Evolutionary conservation across 2,888 invertebrate genomes (phyloP).

Genomic region (Troides aeacus): DNA sequence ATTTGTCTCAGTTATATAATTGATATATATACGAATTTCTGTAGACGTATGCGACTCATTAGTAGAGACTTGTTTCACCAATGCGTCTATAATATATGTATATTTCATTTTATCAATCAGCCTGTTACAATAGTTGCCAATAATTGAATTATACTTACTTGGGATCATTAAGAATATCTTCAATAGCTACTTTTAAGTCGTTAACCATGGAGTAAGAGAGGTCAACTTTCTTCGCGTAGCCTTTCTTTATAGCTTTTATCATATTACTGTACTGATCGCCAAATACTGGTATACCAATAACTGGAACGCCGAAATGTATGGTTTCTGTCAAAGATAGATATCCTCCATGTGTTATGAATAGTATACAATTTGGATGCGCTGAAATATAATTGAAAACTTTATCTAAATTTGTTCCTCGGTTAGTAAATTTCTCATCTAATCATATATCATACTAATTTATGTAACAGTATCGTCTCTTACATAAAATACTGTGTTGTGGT

Average conservation of each 20-base stretch:
- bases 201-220: slow-evolving; percentile 41
- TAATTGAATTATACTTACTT: slow-evolving; percentile 39
- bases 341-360: slow-evolving; percentile 68
- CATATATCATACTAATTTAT: too few relatives aligned
- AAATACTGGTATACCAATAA: slow-evolving; percentile 59
- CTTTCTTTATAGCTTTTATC: slow-evolving; percentile 46
- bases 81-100: too few relatives aligned
- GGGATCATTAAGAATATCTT: slow-evolving; percentile 42
- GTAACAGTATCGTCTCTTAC: slow-evolving; percentile 21
- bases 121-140: not conserved
- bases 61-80: not conserved
- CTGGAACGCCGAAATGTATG: slow-evolving; percentile 54
- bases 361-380: slow-evolving; percentile 60
- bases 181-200: slow-evolving; percentile 42
- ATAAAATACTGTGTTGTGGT: slow-evolving; percentile 56
- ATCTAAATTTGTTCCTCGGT: too few relatives aligned
- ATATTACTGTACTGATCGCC: slow-evolving; percentile 60
- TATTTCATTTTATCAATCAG: not conserved
- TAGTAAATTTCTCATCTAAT: too few relatives aligned
- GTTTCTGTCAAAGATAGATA: slow-evolving; percentile 57
- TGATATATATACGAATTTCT: not conserved
- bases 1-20: too few relatives aligned
- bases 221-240: slow-evolving; percentile 46
- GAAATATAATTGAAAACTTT: slow-evolving; percentile 32
- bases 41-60: not conserved